Percentiles rank a stretch among this genome's conserved stretches.
Evolutionary conservation across 2,113 vertebrate genomes (phyloP).

Genomic region (Calyptommatus sinebrachiatus): DNA sequence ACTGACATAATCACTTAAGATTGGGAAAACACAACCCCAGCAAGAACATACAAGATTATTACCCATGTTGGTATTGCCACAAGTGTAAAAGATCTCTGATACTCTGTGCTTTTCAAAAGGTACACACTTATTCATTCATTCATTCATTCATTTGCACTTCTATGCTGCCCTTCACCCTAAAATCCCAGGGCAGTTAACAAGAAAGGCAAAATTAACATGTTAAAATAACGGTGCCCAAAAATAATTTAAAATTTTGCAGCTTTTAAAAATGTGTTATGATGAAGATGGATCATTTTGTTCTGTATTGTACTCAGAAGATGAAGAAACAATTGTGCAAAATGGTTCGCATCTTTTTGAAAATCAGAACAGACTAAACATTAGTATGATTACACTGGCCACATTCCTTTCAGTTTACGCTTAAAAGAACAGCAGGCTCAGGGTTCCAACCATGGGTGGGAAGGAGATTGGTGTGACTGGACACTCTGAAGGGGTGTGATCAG

Average conservation of each 20-base stretch:
- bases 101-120: constrained; percentile 1
- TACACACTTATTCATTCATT: too few relatives aligned
- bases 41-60: not conserved
- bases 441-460: too few relatives aligned
- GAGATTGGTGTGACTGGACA: too few relatives aligned
- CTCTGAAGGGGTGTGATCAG: too few relatives aligned
- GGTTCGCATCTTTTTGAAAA: not conserved
- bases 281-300: not conserved
- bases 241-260: not conserved
- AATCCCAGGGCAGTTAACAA: too few relatives aligned
- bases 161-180: too few relatives aligned
- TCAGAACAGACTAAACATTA: not conserved
- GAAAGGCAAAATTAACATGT: too few relatives aligned
- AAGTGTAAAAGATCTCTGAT: not conserved
- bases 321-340: constrained; percentile 10
- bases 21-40: accelerated
- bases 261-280: constrained; percentile 15
- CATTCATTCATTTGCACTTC: too few relatives aligned
- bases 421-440: too few relatives aligned
- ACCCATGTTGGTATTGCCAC: not conserved
- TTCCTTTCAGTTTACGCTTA: constrained; percentile 3
- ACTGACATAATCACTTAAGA: accelerated
- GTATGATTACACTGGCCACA: not conserved
- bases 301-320: too few relatives aligned
- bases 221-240: too few relatives aligned